These are phyloP conservation scores for Spea multiplicata DNA, from an alignment of 2,113 vertebrate genomes.

Conservation along the genomic window DNA sequence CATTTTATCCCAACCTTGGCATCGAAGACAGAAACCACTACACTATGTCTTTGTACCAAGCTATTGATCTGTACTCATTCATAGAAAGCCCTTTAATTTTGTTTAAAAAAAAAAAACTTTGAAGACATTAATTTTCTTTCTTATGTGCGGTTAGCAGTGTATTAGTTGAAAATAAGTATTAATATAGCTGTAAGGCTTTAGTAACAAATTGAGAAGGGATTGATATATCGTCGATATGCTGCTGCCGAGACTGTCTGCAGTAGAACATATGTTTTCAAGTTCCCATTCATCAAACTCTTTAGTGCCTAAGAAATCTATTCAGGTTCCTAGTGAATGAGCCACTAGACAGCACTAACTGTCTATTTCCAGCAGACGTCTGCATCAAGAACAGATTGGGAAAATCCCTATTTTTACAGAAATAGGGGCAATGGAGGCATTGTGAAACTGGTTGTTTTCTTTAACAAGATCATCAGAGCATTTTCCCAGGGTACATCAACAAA, in stretches of 20 bases:
- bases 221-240: slow-evolving; percentile 34
- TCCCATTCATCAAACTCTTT: slow-evolving; percentile 38
- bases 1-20: too few species aligned
- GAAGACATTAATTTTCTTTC: neutral
- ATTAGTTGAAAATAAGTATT: slow-evolving; percentile 9
- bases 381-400: slow-evolving; percentile 31
- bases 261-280: slow-evolving; percentile 36
- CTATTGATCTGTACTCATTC: too few species aligned
- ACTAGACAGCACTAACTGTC: slow-evolving; percentile 37
- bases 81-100: too few species aligned
- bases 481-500: slow-evolving; percentile 10
- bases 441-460: slow-evolving; percentile 34
- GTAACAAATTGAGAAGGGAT: slow-evolving; percentile 21
- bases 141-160: neutral
- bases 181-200: slow-evolving; percentile 8
- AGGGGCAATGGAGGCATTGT: slow-evolving; percentile 16
- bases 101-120: too few species aligned
- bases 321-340: slow-evolving; percentile 27
- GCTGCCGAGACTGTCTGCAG: slow-evolving; percentile 22
- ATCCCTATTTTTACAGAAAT: neutral
- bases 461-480: slow-evolving; percentile 2
- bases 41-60: too few species aligned
- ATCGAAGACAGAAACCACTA: too few species aligned
- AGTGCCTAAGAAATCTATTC: slow-evolving; percentile 31
- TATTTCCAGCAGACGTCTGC: slow-evolving; percentile 6